Base-by-base conservation (phyloP, 1,140 invertebrate genomes). In the Mactra quadrangularis region DNA sequence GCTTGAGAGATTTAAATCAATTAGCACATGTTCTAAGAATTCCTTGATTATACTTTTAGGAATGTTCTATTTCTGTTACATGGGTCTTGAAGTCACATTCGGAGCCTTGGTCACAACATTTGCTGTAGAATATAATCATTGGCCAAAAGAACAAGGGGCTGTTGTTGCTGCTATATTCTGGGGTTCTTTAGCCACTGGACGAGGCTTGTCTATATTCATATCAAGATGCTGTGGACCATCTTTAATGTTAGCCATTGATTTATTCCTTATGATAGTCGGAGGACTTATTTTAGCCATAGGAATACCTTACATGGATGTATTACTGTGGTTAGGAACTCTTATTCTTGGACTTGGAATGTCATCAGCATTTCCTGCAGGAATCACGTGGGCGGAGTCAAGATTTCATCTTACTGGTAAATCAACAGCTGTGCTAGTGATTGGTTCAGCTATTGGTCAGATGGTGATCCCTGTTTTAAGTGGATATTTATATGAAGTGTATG, bases 401-500 rank as follows among this genome's bases (percentile, higher is more conserved):
- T 92, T 94, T 38, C 90, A 91, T 50, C 88, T 94, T 6, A 93
- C 93, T 3, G 94, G 94, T 22, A 93, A 93, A 84, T 90, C 93
- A 19, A 93, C 94, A 0, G 92, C 94, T 11, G 87, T 93, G n/a
- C 93, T 94, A 84, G 91, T 94, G 35, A 84, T 94, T 3, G 92
- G 93, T 0, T 93, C 92, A 2, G 92, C 94, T 17, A 84, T 94
- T 17, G 94, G 94, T 6, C 93, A 94, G 85, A 94, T 94, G 92
- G 74, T 89, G 0, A 84, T 93, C 19, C 94, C 94, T 4, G 85
- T 90, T 7, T 55, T 90, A 9, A 92, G 91, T 3, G 91, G 91
- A 1, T 89, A 88, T 45, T 86, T 93, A 19, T 93, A 92, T 83
- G 86, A 90, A 7, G 83, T 85, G 9, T 76, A 88, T 4, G 76